Evolutionary conservation across 2,888 invertebrate species (phyloP).

Genomic region (Rotaria socialis): DNA sequence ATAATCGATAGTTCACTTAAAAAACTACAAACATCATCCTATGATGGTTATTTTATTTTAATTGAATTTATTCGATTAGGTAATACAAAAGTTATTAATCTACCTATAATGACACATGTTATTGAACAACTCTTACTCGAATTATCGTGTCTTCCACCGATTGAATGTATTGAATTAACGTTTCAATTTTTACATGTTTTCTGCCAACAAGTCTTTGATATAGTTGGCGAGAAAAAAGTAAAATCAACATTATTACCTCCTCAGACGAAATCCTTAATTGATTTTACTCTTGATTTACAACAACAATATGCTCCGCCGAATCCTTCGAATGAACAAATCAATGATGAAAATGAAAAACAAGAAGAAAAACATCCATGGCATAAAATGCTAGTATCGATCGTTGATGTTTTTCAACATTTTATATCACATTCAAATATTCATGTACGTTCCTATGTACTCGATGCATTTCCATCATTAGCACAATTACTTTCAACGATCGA

Average conservation of each 20-base stretch:
- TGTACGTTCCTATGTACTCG: slow-evolving; percentile 12
- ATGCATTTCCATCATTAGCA: slow-evolving; percentile 32
- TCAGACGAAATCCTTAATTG: background rate
- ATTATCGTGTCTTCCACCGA: slow-evolving; percentile 18
- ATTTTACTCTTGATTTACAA: slow-evolving; percentile 27
- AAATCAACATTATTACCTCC: background rate
- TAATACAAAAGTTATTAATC: background rate
- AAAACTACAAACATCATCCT: slow-evolving; percentile 21
- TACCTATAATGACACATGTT: slow-evolving; percentile 31
- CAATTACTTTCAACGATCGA: background rate
- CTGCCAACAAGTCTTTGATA: slow-evolving; percentile 16
- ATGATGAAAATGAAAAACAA: background rate
- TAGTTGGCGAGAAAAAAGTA: background rate
- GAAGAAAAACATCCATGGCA: slow-evolving; percentile 10
- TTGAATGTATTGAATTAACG: slow-evolving; percentile 12
- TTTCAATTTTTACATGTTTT: slow-evolving; percentile 23
- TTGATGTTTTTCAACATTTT: slow-evolving; percentile 33
- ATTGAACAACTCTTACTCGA: slow-evolving; percentile 20
- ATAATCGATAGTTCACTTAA: slow-evolving; percentile 2
- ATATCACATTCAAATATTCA: slow-evolving; percentile 20
- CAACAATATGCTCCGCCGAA: background rate
- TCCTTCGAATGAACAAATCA: background rate
- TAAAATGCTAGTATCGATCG: background rate
- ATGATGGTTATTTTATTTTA: slow-evolving; percentile 23
- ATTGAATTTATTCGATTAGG: slow-evolving; percentile 35